Conservation (phyloP, 2,797 vertebrate genomes). For the Dryobates pubescens region DNA sequence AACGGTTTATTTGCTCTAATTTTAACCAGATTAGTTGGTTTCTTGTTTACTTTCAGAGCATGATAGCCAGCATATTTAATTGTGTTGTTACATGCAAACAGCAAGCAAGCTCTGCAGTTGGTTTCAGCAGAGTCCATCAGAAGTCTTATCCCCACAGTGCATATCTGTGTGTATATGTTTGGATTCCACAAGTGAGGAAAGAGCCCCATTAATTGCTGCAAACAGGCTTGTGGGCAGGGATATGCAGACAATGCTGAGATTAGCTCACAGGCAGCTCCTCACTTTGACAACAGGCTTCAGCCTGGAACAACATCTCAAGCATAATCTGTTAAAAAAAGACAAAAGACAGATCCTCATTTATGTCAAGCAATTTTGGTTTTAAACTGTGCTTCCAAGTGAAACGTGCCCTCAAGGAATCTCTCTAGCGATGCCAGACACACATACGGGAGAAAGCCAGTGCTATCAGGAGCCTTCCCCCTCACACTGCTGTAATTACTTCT, state of each 20-base stretch:
- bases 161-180: not conserved
- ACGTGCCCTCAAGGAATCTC: conserved; percentile 8
- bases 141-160: not conserved
- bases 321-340: conserved; percentile 12
- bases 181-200: not conserved
- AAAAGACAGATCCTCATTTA: conserved; percentile 3
- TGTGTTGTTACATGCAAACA: not conserved
- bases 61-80: not conserved
- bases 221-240: not conserved
- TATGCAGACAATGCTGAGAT: not conserved
- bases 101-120: not conserved
- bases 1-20: not conserved
- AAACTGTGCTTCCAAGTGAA: not conserved
- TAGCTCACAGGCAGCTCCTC: not conserved
- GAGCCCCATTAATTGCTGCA: not conserved
- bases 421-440: not conserved
- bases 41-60: not conserved
- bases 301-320: not conserved
- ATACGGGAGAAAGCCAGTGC: not conserved
- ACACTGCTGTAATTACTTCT: not conserved
- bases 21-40: not conserved
- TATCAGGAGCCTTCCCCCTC: not conserved
- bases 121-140: not conserved
- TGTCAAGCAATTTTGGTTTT: not conserved
- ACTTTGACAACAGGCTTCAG: not conserved